Evolutionary conservation across 2,797 vertebrate genomes (phyloP).

Genomic region (Garrulus glandarius): DNA sequence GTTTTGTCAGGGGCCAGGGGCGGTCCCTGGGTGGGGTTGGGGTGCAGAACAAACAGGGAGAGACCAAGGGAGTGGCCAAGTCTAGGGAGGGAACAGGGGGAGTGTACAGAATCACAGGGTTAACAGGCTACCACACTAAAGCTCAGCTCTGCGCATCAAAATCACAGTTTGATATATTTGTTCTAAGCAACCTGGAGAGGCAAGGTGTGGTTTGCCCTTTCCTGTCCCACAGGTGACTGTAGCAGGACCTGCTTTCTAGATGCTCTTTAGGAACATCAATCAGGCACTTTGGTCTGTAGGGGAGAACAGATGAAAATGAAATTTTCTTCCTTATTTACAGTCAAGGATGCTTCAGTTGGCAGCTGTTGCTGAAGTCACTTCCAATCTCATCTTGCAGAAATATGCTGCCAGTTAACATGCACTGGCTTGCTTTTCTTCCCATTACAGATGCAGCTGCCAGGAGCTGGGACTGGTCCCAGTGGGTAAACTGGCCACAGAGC

Average conservation of each 20-base stretch:
- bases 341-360: background rate
- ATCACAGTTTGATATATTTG: background rate
- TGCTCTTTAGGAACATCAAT: background rate
- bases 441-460: background rate
- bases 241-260: background rate
- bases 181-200: background rate
- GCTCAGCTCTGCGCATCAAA: background rate
- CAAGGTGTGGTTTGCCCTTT: background rate
- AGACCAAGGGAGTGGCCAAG: too few relatives aligned
- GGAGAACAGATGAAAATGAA: background rate
- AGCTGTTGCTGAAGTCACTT: background rate
- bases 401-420: background rate
- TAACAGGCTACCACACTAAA: too few relatives aligned
- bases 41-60: too few relatives aligned
- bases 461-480: background rate
- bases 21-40: too few relatives aligned
- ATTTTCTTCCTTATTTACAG: background rate
- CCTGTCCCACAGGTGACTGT: background rate
- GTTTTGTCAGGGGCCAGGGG: too few relatives aligned
- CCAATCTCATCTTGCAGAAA: background rate
- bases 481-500: background rate
- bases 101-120: too few relatives aligned
- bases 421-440: background rate
- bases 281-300: background rate
- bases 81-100: too few relatives aligned